Base-by-base conservation (phyloP, 2,113 vertebrate genomes). In the Leptosomus discolor region DNA sequence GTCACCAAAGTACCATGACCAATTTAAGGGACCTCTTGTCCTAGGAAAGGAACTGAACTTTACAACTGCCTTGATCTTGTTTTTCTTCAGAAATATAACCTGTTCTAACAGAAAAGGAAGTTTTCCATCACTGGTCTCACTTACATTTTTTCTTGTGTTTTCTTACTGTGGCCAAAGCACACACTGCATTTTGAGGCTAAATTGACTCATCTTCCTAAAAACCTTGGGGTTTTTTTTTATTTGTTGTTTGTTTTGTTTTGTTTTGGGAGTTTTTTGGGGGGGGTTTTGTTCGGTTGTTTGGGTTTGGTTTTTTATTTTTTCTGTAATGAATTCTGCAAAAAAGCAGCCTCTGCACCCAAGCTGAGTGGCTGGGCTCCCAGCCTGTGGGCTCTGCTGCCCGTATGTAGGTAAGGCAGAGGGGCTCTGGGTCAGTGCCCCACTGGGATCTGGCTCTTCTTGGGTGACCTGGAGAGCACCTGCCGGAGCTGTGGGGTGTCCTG, bases 141-240 rank as follows among this genome's bases (percentile, higher is more conserved):
- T 88, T 94, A 29, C 67, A 26, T 29, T 73, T 88, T 87, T 67
- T 45, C 26, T 34, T 48, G 30, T 58, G 30, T 88, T 90, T 93
- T 84, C 71, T 88, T 71, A 56, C 60, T 0, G 0, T 81, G 83
- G 48, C 75, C 68, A 61, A 61, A 85, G 84, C 80, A 78, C 65
- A 29, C 65, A 71, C 67, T 91, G 45, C 39, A 13, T 82, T 96
- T 78, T 69, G 80, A 90, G 93, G 84, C 48, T 54, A 43, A 70
- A 61, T 63, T 96, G 94, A 94, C 79, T 97, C 71, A 87, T 80
- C 69, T 58, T 85, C 73, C 77, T 74, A 51, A 94, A 96, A 75
- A 23, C 81, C 22, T 37, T 29, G 32, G 22, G 18, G 1, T 4
- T 39, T 39, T 63, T 30, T 9, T 46, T 61, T 15, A 15, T 46